Conservation (phyloP, 2,888 invertebrate genomes). For the Drosophila meridiana region DNA sequence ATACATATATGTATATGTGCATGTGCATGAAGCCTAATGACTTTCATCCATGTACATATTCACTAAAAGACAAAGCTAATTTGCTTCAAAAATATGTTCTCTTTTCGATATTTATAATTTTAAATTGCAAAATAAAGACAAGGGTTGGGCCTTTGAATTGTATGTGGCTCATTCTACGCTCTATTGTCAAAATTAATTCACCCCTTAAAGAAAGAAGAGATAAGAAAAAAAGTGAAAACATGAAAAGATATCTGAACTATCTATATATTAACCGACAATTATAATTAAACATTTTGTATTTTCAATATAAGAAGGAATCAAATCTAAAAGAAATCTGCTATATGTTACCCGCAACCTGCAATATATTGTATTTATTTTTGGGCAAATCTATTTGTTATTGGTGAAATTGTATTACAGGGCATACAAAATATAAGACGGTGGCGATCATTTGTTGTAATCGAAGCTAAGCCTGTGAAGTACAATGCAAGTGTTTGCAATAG, state of each 20-base stretch:
- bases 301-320: not conserved
- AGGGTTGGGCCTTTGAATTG: not conserved
- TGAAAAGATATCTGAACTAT: not conserved
- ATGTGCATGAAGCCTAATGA: not conserved
- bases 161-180: not conserved
- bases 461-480: not conserved
- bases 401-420: not conserved
- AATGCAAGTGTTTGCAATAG: not conserved
- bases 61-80: not conserved
- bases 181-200: not conserved
- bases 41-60: not conserved
- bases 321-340: not conserved
- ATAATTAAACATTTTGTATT: not conserved
- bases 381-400: not conserved
- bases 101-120: constrained; percentile 8
- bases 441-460: too few relatives aligned
- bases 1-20: not conserved
- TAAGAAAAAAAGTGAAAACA: not conserved
- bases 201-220: not conserved
- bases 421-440: not conserved
- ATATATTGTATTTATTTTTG: not conserved
- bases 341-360: not conserved
- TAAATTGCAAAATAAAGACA: not conserved
- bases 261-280: not conserved
- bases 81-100: not conserved